These are phyloP conservation scores for Tanaodytes sp. DNA, from an alignment of 2,888 invertebrate genomes.

Conservation along the genomic window DNA sequence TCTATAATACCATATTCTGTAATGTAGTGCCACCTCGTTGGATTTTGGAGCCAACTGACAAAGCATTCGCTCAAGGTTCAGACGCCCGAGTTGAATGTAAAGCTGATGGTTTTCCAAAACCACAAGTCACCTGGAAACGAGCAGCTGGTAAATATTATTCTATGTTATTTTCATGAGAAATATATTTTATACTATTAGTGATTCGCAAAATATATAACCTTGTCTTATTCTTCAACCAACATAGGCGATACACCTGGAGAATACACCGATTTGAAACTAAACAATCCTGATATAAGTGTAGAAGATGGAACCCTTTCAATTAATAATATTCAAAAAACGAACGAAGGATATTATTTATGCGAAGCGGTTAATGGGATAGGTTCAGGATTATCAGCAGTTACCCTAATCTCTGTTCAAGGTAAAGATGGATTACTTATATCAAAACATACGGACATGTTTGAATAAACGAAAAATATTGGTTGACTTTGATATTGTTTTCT, in stretches of 20 bases:
- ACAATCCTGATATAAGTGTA: conserved; percentile 91
- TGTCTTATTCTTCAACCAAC: background rate
- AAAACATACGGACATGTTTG: too few species aligned
- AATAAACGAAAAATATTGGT: too few species aligned
- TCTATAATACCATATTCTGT: conserved; percentile 30
- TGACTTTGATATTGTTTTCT: too few species aligned
- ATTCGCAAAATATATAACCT: too few species aligned
- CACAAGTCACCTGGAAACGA: conserved; percentile 95
- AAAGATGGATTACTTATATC: too few species aligned
- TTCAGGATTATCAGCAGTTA: conserved; percentile 93
- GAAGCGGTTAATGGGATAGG: conserved; percentile 97
- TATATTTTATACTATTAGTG: too few species aligned
- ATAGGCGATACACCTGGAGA: conserved; percentile 91
- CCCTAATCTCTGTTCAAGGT: conserved; percentile 95
- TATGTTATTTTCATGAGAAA: too few species aligned
- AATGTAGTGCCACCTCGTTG: conserved; percentile 92
- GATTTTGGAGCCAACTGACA: conserved; percentile 95
- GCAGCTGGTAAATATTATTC: conserved; percentile 95
- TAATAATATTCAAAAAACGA: conserved; percentile 91
- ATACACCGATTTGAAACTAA: conserved; percentile 92
- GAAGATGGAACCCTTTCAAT: conserved; percentile 95
- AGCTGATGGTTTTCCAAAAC: conserved; percentile 96
- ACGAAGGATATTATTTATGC: conserved; percentile 95
- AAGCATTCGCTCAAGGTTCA: conserved; percentile 95
- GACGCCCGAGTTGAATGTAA: conserved; percentile 96